Base-by-base conservation (phyloP, 2,113 vertebrate species). In the Engystomops pustulosus region DNA sequence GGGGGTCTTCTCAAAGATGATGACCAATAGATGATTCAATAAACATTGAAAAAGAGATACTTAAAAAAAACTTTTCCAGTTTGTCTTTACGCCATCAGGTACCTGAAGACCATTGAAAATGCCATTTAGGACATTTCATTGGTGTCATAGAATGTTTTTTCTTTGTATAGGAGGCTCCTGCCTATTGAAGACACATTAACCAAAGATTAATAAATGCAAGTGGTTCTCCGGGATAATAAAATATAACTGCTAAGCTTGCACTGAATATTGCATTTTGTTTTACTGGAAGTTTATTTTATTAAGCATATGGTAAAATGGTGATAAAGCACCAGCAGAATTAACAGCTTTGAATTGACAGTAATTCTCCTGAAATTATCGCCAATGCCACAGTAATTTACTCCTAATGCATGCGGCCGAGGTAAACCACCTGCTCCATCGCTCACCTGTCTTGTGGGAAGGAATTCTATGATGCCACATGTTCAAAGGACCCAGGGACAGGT, bases 221-320 rank as follows among this genome's bases (percentile, higher is more conserved):
- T 78, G 32, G 38, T 12, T 36, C 62, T 78, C 55, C 9, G 75
- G 75, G 11, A 55, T 41, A 45, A 74, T 74, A 78, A 58, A 78
- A 38, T 27, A 25, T 30, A 36, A 38, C 53, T 15, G 32, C 75
- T 60, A 78, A 41, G 32, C 75, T 55, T 41, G 32, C 75, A 17
- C 53, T 60, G 5, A 41, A 36, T 25, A 36, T 78, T 1, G 12
- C 34, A 78, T 41, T 78, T 58, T 8, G 75, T 78, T 78, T 60
- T 60, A 58, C 34, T 53, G 49, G 34, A 78, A 78, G 32, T 60
- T 23, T 58, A 58, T 60, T 78, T 60, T 58, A 78, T 78, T 34
- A 25, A 60, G 55, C 75, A 78, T 78, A 78, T 78, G 75, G 51
- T 60, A 78, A 53, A 32, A 78, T 78, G 75, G 32, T 58, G 75